phyloP scores from a whole-genome alignment of 2,797 vertebrate species.

The Buceros bicornis region DNA sequence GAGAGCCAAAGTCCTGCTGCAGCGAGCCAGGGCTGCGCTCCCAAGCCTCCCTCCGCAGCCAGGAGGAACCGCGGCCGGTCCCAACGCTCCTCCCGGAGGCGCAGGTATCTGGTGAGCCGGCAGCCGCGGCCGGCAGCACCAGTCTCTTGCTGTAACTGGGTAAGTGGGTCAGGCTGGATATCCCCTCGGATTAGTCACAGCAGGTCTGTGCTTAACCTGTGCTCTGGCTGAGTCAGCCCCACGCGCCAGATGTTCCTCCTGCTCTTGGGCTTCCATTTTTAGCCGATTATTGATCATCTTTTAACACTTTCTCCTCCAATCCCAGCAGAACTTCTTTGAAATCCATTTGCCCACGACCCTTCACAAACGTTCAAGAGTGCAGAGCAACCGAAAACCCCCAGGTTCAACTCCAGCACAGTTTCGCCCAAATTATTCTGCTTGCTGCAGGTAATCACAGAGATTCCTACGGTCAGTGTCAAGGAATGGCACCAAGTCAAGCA shows the following conservation, averaged over 20 bases:
- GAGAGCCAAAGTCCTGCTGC: no score
- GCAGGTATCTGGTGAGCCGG: neutral
- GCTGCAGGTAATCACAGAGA: no score
- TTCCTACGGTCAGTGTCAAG: no score
- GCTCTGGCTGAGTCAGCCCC: neutral
- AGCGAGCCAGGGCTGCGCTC: no score
- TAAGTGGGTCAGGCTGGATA: constrained; percentile 3
- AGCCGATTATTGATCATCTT: neutral
- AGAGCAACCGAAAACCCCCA: no score
- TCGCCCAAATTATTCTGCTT: no score
- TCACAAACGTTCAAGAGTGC: no score
- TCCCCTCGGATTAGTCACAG: neutral
- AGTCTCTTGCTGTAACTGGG: neutral
- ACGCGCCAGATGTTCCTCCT: neutral
- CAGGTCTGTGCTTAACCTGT: constrained; percentile 11
- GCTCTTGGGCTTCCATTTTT: neutral
- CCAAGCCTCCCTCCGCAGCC: no score
- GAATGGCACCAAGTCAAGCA: no score
- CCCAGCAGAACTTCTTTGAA: neutral
- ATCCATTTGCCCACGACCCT: neutral
- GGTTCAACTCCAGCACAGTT: no score
- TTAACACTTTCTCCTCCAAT: neutral
- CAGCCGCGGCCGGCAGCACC: no score
- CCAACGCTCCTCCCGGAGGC: neutral
- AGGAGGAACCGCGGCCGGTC: neutral